phyloP scores from a whole-genome alignment of 2,797 vertebrate species.

The Eutrigla gurnardus region DNA sequence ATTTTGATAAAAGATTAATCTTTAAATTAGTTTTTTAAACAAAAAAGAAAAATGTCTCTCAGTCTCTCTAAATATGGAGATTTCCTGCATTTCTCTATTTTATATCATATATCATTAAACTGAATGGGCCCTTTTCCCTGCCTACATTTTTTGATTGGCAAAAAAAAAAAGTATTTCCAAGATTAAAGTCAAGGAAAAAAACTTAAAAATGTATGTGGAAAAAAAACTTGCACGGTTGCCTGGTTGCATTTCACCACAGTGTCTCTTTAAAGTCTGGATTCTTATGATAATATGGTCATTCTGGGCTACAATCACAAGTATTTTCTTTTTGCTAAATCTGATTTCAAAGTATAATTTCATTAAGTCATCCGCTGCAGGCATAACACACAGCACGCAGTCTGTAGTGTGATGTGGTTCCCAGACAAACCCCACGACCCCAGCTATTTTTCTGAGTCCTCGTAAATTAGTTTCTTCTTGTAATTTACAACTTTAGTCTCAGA shows the following conservation, averaged over 20 bases:
- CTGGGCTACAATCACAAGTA: neutral
- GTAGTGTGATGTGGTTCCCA: too few relatives aligned
- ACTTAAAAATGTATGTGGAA: neutral
- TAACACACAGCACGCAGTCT: too few relatives aligned
- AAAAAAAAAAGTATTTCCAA: neutral
- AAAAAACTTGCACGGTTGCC: too few relatives aligned
- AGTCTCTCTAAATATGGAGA: neutral
- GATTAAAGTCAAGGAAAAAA: neutral
- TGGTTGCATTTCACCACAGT: too few relatives aligned
- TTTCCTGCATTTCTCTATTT: neutral
- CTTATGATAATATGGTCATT: neutral
- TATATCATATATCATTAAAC: neutral
- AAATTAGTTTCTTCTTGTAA: too few relatives aligned
- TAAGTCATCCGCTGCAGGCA: too few relatives aligned
- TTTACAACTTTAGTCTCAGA: too few relatives aligned
- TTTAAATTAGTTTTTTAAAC: too few relatives aligned
- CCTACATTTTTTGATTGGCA: neutral
- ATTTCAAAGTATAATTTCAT: neutral
- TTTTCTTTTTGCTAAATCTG: neutral
- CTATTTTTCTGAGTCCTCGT: too few relatives aligned
- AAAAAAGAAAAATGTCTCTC: neutral
- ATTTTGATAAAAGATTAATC: too few relatives aligned
- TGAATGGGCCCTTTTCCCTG: neutral
- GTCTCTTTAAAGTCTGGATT: neutral
- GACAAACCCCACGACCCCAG: too few relatives aligned